Conservation (phyloP, 2,797 vertebrate species). For the Xyrichtys novacula region DNA sequence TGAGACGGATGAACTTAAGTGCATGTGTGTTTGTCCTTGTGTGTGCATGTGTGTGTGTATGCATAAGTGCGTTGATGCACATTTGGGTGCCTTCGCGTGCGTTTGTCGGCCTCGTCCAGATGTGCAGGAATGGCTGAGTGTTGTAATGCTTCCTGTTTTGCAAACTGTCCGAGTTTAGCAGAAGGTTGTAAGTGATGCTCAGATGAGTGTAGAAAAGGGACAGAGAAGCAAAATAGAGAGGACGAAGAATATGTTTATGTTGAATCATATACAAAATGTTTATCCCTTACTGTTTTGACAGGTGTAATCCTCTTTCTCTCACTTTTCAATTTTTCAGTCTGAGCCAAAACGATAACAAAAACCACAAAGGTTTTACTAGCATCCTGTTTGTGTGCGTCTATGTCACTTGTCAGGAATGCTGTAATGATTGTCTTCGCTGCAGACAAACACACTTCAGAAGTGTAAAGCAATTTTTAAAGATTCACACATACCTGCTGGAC, state of each 20-base stretch:
- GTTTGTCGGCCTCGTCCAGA: slow-evolving; percentile 71
- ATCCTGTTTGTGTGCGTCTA: slow-evolving; percentile 49
- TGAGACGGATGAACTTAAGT: slow-evolving; percentile 19
- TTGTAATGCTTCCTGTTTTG: slow-evolving; percentile 82
- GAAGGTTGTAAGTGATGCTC: slow-evolving; percentile 37
- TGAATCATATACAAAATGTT: neutral
- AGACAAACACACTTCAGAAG: slow-evolving; percentile 28
- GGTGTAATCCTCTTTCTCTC: neutral
- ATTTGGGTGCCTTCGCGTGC: slow-evolving; percentile 52
- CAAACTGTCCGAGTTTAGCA: slow-evolving; percentile 65
- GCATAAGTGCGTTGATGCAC: slow-evolving; percentile 15
- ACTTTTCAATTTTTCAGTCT: too few species aligned
- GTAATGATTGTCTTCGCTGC: slow-evolving; percentile 42
- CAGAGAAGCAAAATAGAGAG: neutral
- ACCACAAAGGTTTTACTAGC: slow-evolving; percentile 30
- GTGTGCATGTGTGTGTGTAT: neutral
- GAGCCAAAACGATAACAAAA: slow-evolving; percentile 30
- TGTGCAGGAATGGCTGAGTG: slow-evolving; percentile 74
- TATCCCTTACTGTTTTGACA: neutral
- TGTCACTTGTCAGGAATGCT: slow-evolving; percentile 52
- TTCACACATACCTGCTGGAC: neutral
- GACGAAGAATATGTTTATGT: neutral
- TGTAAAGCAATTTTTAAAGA: neutral
- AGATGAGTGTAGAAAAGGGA: slow-evolving; percentile 8
- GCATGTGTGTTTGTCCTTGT: slow-evolving; percentile 19